phyloP scores from a whole-genome alignment of 2,888 invertebrate genomes.

The Drosophila bunnanda region DNA sequence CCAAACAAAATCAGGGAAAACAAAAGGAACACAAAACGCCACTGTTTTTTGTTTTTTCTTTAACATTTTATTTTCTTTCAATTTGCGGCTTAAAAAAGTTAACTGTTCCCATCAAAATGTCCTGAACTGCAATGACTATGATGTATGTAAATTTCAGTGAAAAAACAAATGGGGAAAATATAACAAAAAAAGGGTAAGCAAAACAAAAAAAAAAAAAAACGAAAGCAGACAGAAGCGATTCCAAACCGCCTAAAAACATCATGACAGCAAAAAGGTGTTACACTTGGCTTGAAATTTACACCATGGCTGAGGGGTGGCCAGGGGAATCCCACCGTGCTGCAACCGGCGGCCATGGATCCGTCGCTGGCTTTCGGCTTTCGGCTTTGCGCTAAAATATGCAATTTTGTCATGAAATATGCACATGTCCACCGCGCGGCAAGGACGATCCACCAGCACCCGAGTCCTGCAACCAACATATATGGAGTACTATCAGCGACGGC shows the following conservation, averaged over 20 bases:
- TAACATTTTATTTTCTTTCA: constrained; percentile 47
- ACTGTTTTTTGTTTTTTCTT: constrained; percentile 27
- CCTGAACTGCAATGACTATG: constrained; percentile 40
- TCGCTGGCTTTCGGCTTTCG: constrained; percentile 46
- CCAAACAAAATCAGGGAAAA: constrained; percentile 35
- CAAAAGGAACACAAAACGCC: constrained; percentile 2
- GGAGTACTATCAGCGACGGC: constrained; percentile 34
- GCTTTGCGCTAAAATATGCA: constrained; percentile 69
- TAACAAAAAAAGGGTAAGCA: not conserved
- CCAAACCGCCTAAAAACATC: constrained; percentile 50
- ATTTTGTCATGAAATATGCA: constrained; percentile 73
- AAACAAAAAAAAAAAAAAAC: constrained; percentile 1
- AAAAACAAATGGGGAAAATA: constrained; percentile 20
- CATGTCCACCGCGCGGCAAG: constrained; percentile 63
- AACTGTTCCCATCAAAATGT: constrained; percentile 30
- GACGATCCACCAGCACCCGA: constrained; percentile 33
- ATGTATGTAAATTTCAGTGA: constrained; percentile 41
- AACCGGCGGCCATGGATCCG: constrained; percentile 19
- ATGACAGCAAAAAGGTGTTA: constrained; percentile 74
- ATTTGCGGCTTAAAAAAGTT: constrained; percentile 48
- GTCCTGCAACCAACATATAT: constrained; percentile 11
- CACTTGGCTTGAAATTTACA: constrained; percentile 68
- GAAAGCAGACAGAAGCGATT: constrained; percentile 31
- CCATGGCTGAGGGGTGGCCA: constrained; percentile 27
- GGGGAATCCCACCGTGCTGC: constrained; percentile 1